Conservation (phyloP, 2,113 vertebrate genomes). For the Camelus dromedarius region DNA sequence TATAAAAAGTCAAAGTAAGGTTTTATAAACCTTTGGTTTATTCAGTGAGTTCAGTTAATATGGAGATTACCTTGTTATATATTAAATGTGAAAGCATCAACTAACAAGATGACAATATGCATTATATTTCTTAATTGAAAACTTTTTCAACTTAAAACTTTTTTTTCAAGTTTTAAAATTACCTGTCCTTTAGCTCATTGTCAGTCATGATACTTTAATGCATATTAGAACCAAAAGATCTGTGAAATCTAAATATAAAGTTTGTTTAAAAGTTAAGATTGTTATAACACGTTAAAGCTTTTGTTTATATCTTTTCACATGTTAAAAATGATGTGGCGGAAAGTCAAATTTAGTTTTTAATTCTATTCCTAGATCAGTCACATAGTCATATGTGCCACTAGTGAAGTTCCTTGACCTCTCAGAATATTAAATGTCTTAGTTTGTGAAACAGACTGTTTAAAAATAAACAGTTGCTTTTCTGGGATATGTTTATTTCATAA, state of each 20-base stretch:
- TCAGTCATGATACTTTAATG: background rate
- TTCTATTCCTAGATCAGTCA: slow-evolving; percentile 3
- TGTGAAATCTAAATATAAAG: slow-evolving; percentile 27
- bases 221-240: background rate
- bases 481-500: background rate
- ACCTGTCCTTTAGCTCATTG: background rate
- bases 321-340: background rate
- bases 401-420: background rate
- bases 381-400: background rate
- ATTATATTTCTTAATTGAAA: slow-evolving; percentile 5
- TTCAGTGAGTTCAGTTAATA: background rate
- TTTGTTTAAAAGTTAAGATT: slow-evolving; percentile 22
- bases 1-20: background rate
- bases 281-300: background rate
- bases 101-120: background rate
- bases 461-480: slow-evolving; percentile 19
- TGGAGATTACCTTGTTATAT: background rate
- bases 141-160: background rate
- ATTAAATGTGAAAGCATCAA: background rate
- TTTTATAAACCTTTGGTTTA: background rate
- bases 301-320: background rate
- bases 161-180: slow-evolving; percentile 8
- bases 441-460: slow-evolving; percentile 48
- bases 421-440: background rate
- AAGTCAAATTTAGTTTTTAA: slow-evolving; percentile 52